Evolutionary conservation across 2,888 invertebrate genomes (phyloP).

Genomic region (Acanthosoma haemorrhoidale): DNA sequence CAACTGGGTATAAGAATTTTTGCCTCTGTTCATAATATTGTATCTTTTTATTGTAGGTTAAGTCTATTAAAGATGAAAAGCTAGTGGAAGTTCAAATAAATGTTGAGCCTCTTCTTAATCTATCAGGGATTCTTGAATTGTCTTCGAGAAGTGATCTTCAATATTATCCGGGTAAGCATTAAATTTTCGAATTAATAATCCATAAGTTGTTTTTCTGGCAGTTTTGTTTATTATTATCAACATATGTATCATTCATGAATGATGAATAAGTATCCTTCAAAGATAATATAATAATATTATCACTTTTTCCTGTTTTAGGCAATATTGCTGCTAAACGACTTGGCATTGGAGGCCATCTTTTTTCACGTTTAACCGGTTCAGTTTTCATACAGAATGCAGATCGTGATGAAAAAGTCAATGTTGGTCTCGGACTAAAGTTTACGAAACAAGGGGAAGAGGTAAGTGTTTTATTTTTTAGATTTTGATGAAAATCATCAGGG

Average conservation of each 20-base stretch:
- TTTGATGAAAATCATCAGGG: no score
- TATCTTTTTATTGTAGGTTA: constrained; percentile 5
- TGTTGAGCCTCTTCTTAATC: constrained; percentile 52
- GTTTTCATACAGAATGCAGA: constrained; percentile 61
- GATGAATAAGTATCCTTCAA: no score
- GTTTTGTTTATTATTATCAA: background rate
- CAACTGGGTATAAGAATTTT: background rate
- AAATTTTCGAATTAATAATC: no score
- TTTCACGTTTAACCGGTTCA: constrained; percentile 82
- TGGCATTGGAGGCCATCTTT: constrained; percentile 62
- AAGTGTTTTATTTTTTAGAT: constrained; percentile 32
- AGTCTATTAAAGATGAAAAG: background rate
- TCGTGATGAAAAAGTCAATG: constrained; percentile 57
- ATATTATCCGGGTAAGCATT: constrained; percentile 50
- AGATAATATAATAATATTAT: no score
- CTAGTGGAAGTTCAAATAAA: constrained; percentile 50
- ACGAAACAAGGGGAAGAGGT: constrained; percentile 70
- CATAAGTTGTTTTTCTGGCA: no score
- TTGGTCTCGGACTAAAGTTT: constrained; percentile 88
- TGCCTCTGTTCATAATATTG: no score
- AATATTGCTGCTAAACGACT: constrained; percentile 56
- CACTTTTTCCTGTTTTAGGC: constrained; percentile 43
- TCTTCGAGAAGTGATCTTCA: constrained; percentile 45
- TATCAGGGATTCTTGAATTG: constrained; percentile 43
- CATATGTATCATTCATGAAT: background rate